Percentiles rank a stretch among this genome's conserved stretches.
phyloP scores from a whole-genome alignment of 2,113 vertebrate species.

The Grus americana region DNA sequence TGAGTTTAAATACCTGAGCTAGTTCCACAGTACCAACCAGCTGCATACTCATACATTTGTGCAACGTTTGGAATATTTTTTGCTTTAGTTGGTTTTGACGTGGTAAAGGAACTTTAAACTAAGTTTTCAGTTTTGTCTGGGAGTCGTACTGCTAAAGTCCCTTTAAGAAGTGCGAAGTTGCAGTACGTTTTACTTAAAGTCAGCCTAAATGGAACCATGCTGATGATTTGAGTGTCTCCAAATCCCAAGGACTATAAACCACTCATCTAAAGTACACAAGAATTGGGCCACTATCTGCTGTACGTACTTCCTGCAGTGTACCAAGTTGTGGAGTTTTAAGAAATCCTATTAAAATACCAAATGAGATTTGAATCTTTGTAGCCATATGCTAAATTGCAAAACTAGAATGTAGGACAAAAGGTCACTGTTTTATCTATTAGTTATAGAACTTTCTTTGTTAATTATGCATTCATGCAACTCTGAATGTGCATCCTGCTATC shows the following conservation, averaged over 20 bases:
- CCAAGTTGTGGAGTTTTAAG: conserved; percentile 10
- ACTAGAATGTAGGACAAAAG: conserved; percentile 31
- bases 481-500: conserved; percentile 8
- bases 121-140: not conserved
- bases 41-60: not conserved
- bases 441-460: conserved; percentile 44
- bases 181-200: not conserved
- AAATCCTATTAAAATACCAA: conserved; percentile 65
- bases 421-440: conserved; percentile 32
- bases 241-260: not conserved
- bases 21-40: not conserved
- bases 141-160: not conserved
- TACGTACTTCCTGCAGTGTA: not conserved
- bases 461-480: conserved; percentile 25
- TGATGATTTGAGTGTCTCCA: not conserved
- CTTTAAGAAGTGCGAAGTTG: not conserved
- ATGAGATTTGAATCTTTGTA: conserved; percentile 53
- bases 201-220: not conserved
- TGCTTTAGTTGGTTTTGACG: not conserved
- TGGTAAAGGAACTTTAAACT: not conserved
- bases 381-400: conserved; percentile 1
- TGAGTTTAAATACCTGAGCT: not conserved
- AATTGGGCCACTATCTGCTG: not conserved
- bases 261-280: not conserved
- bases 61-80: not conserved